Percentiles rank a stretch among this genome's conserved stretches.
Evolutionary conservation across 2,113 vertebrate species (phyloP).

Genomic region (Brachyistius frenatus): DNA sequence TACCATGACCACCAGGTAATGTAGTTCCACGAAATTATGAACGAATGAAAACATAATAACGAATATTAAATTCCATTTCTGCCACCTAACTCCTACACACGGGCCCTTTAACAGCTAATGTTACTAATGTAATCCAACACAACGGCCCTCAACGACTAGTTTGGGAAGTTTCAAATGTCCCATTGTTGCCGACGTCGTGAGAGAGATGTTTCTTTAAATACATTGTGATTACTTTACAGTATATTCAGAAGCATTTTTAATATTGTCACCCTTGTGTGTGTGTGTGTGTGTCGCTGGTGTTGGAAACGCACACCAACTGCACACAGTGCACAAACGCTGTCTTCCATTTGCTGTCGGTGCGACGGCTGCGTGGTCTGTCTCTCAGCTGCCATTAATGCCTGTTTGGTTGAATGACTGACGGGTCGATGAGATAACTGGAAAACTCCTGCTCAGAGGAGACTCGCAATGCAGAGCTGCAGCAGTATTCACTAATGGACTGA

Average conservation of each 20-base stretch:
- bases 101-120: neutral
- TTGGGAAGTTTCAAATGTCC: constrained; percentile 17
- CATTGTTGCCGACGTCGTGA: neutral
- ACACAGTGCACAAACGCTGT: constrained; percentile 29
- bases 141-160: neutral
- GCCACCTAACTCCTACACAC: no score
- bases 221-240: neutral
- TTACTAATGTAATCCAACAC: neutral
- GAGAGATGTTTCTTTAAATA: constrained; percentile 10
- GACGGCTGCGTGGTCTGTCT: constrained; percentile 16
- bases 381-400: neutral
- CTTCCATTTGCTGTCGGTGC: constrained; percentile 47
- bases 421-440: neutral
- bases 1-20: no score
- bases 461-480: constrained; percentile 17
- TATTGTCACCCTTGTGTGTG: neutral
- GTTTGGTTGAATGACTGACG: constrained; percentile 1
- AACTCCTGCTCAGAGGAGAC: neutral
- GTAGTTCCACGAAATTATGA: no score
- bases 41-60: no score
- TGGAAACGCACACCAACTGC: neutral
- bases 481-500: constrained; percentile 13
- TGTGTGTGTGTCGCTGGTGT: neutral
- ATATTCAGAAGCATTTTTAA: constrained; percentile 13
- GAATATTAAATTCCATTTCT: no score